Conservation (phyloP, 2,888 invertebrate species). For the Macroteleia sp. region DNA sequence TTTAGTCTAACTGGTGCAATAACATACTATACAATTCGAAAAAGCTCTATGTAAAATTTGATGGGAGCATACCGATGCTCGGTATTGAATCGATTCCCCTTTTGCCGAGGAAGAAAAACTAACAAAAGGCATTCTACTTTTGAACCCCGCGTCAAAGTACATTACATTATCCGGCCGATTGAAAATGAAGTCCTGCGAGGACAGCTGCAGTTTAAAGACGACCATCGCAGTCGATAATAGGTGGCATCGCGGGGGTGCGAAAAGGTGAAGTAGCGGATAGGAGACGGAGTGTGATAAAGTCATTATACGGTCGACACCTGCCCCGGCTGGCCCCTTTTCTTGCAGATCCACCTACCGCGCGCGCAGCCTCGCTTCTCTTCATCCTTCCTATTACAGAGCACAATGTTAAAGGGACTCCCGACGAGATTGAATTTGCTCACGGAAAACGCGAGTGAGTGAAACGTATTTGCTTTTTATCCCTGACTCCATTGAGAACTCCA, state of each 20-base stretch:
- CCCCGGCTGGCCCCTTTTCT: slow-evolving; percentile 65
- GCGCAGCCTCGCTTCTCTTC: slow-evolving; percentile 77
- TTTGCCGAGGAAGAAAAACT: slow-evolving; percentile 16
- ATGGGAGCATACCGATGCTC: neutral
- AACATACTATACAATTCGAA: neutral
- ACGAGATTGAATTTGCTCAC: slow-evolving; percentile 83
- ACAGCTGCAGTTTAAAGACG: slow-evolving; percentile 75
- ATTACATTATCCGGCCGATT: slow-evolving; percentile 75
- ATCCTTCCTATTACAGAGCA: slow-evolving; percentile 81
- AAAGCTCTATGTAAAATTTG: slow-evolving; percentile 24
- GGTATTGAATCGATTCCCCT: slow-evolving; percentile 10
- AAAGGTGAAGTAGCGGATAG: slow-evolving; percentile 37
- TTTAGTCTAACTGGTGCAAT: neutral
- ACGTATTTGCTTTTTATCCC: slow-evolving; percentile 83
- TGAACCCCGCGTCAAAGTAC: slow-evolving; percentile 73
- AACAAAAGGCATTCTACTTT: slow-evolving; percentile 65
- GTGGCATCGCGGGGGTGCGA: slow-evolving; percentile 71
- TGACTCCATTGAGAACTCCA: slow-evolving; percentile 78
- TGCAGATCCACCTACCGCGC: slow-evolving; percentile 71
- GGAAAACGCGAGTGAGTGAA: slow-evolving; percentile 83
- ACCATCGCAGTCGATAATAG: slow-evolving; percentile 78
- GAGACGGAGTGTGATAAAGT: slow-evolving; percentile 77
- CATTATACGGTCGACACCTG: slow-evolving; percentile 81
- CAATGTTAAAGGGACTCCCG: slow-evolving; percentile 82
- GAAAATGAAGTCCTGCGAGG: slow-evolving; percentile 60